These are phyloP conservation scores for Melieria picta DNA, from an alignment of 2,888 invertebrate species.

Conservation along the genomic window DNA sequence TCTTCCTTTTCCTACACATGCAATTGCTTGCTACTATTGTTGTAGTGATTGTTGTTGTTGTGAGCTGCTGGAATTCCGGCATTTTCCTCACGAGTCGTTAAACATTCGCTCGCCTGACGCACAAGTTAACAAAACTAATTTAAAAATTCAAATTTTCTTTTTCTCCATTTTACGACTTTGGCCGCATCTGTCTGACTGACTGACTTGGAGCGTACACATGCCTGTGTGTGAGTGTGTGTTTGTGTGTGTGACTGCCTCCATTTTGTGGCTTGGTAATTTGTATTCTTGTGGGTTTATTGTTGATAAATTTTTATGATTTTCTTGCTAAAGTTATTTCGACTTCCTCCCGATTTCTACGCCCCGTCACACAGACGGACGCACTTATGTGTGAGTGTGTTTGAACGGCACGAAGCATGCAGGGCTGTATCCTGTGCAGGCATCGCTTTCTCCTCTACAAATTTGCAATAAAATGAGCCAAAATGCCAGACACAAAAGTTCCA, in stretches of 20 bases:
- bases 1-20: slow-evolving; percentile 14
- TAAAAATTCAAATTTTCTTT: slow-evolving; percentile 66
- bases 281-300: slow-evolving; percentile 60
- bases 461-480: slow-evolving; percentile 18
- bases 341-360: not conserved
- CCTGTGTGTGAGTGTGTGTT: slow-evolving; percentile 21
- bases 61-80: slow-evolving; percentile 48
- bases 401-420: too few relatives aligned
- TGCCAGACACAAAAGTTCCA: not conserved
- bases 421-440: slow-evolving; percentile 12
- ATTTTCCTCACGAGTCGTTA: slow-evolving; percentile 64
- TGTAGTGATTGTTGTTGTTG: not conserved
- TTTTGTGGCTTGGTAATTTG: slow-evolving; percentile 59
- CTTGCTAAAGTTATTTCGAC: slow-evolving; percentile 12
- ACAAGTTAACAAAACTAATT: slow-evolving; percentile 66
- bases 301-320: slow-evolving; percentile 44
- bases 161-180: slow-evolving; percentile 24
- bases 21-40: slow-evolving; percentile 3
- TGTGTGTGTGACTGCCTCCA: slow-evolving; percentile 38
- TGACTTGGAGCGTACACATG: not conserved
- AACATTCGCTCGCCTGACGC: slow-evolving; percentile 50
- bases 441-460: not conserved
- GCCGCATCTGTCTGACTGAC: not conserved
- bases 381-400: too few relatives aligned
- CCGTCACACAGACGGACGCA: too few relatives aligned